Evolutionary conservation across 2,113 vertebrate species (phyloP), one percentile per base, ranked within the genome.

Genomic region (Ptilonorhynchus violaceus): DNA sequence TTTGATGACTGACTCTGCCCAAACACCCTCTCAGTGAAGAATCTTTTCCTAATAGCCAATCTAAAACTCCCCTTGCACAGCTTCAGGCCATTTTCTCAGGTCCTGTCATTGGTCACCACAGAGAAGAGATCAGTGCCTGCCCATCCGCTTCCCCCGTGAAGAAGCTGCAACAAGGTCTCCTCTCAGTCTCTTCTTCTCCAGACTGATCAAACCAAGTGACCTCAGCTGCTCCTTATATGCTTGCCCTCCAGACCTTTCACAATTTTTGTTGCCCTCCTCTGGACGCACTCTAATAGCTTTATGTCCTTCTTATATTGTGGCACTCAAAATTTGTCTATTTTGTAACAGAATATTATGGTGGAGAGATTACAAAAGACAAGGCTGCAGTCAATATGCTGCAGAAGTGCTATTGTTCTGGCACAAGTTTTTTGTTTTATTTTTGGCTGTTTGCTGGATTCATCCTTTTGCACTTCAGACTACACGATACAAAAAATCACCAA

Each of bases 401-500:
- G 85, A 88, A 59, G 59, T 94, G 55, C 30, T 74, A 55, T 2
- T 69, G 47, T 35, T 86, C 63, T 78, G 75, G 59, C 39, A 91
- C 37, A 69, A 58, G 15, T 28, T 72, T 89, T 91, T 92, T 79
- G 59, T 12, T 81, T 95, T 74, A n/a, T 94, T 95, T 94, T 79
- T 87, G 44, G 28, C 20, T 92, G 16, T 78, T 86, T 20, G 13
- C 35, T 85, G 27, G 62, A 82, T 91, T 93, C 11, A 78, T 76
- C 76, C 41, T 88, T 82, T 94, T 85, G 53, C 18, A 60, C 53
- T 73, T 89, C 44, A 82, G 58, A 82, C 93, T 92, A 87, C 20
- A 19, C 56, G 89, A 63, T 14, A 39, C 11, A 56, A 91, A 94
- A 82, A 74, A 72, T 20, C 24, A 67, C 14, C 70, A 87, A 91